These are phyloP conservation scores for Yponomeuta evonymella DNA, from an alignment of 2,888 invertebrate species.

Conservation along the genomic window DNA sequence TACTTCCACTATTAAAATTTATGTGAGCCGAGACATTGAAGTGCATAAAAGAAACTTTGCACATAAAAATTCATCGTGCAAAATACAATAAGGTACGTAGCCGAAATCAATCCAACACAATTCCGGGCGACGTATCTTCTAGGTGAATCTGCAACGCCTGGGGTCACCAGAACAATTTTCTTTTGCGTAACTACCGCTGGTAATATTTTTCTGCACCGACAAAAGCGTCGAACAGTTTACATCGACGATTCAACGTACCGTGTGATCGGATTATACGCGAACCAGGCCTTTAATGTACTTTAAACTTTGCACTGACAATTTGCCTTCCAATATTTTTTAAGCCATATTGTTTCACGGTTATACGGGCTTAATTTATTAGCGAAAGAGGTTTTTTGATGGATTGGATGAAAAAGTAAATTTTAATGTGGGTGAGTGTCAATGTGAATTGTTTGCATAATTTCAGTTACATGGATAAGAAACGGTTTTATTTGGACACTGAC, in stretches of 20 bases:
- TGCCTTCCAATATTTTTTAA: background rate
- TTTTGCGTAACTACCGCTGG: background rate
- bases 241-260: background rate
- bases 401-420: too few relatives aligned
- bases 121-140: background rate
- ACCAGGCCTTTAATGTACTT: background rate
- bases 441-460: too few relatives aligned
- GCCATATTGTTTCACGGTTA: background rate
- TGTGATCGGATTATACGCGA: constrained; percentile 1
- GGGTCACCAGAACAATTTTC: background rate
- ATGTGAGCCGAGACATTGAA: background rate
- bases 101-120: background rate
- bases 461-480: too few relatives aligned
- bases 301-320: background rate
- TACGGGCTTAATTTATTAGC: too few relatives aligned
- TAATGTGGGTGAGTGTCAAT: too few relatives aligned
- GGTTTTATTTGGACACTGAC: too few relatives aligned
- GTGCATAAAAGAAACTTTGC: background rate
- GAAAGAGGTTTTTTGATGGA: too few relatives aligned
- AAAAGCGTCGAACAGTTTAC: constrained; percentile 1
- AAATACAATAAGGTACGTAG: background rate
- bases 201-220: background rate
- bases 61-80: background rate
- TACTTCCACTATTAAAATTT: background rate
- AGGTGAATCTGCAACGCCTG: background rate